phyloP scores from a whole-genome alignment of 2,113 vertebrate species.

The Cyanoliseus patagonus region DNA sequence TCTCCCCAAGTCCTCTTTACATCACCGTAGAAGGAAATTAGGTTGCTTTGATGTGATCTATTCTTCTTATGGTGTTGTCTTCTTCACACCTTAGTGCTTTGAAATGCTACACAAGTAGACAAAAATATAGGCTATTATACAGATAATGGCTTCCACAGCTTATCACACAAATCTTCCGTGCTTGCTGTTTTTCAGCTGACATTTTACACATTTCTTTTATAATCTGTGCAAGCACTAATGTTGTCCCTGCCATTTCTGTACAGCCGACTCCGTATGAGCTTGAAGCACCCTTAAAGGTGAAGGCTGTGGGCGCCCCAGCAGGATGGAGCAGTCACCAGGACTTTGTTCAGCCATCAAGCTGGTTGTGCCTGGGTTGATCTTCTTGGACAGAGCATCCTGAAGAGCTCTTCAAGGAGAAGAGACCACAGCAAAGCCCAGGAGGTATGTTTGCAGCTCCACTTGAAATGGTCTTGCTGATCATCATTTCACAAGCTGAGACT shows the following conservation, averaged over 20 bases:
- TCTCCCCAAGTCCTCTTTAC: neutral
- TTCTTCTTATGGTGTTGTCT: neutral
- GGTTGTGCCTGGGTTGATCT: fast-evolving
- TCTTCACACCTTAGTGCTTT: neutral
- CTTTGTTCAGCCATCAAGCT: fast-evolving
- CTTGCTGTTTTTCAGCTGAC: neutral
- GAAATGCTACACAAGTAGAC: neutral
- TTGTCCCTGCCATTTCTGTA: neutral
- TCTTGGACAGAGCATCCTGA: neutral
- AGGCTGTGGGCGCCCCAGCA: fast-evolving
- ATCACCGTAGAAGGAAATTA: neutral
- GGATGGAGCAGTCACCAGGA: neutral
- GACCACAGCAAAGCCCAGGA: neutral
- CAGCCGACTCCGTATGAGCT: neutral
- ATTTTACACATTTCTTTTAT: neutral
- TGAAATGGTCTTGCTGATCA: neutral
- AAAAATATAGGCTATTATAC: neutral
- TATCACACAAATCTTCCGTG: neutral
- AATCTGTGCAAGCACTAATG: neutral
- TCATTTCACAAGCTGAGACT: neutral
- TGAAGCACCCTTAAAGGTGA: neutral
- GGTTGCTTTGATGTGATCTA: neutral
- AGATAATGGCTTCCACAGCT: neutral
- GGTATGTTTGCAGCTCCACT: slow-evolving; percentile 9
- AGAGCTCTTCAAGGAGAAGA: neutral